A percentile compares a stretch with the other conserved stretches of the same genome.
phyloP scores from a whole-genome alignment of 1,140 invertebrate genomes.

The Drosophila tani region DNA sequence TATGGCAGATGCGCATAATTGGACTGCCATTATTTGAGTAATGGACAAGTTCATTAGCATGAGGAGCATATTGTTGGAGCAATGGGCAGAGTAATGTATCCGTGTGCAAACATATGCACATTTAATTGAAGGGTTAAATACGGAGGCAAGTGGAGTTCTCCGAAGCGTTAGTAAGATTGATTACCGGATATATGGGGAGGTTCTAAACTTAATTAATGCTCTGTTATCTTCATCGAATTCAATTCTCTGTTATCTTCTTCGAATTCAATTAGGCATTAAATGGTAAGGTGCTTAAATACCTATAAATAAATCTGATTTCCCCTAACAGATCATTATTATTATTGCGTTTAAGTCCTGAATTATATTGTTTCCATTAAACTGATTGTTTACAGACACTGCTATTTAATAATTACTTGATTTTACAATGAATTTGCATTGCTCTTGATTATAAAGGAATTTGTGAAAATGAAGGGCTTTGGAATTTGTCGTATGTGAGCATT shows the following conservation, averaged over 20 bases:
- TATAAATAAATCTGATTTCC: not conserved
- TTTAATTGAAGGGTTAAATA: conserved; percentile 2
- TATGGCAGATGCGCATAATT: conserved; percentile 36
- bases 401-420: conserved; percentile 2
- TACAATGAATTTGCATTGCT: not conserved
- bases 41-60: conserved; percentile 37
- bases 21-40: conserved; percentile 33
- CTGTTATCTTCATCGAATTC: not conserved
- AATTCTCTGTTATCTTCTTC: not conserved
- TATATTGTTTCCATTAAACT: not conserved
- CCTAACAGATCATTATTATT: not conserved
- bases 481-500: not conserved
- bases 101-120: not conserved
- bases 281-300: not conserved
- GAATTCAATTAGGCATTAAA: not conserved
- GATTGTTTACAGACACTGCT: not conserved
- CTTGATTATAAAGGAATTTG: not conserved
- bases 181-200: not conserved
- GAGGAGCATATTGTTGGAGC: not conserved
- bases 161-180: not conserved
- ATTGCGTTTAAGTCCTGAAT: too few relatives aligned
- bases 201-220: conserved; percentile 1
- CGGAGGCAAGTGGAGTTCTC: not conserved
- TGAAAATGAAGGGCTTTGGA: not conserved
- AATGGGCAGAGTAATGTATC: conserved; percentile 15